Evolutionary conservation across 2,888 invertebrate species (phyloP).

Genomic region (Schizaphis graminum): DNA sequence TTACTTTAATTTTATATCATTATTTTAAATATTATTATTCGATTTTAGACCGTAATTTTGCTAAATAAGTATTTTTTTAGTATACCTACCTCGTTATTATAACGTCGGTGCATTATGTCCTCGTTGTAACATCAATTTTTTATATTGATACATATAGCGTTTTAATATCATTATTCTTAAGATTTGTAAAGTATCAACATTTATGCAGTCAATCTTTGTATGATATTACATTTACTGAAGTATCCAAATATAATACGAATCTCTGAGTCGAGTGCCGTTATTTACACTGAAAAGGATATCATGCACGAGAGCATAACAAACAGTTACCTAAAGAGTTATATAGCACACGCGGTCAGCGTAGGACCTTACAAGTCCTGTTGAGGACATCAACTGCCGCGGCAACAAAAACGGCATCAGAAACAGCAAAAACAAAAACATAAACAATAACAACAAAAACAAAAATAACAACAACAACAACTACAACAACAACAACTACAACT

Average conservation of each 20-base stretch:
- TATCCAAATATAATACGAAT: neutral
- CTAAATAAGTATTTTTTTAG: too few relatives aligned
- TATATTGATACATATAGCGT: neutral
- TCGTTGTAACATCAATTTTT: neutral
- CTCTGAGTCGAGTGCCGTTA: neutral
- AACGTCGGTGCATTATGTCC: neutral
- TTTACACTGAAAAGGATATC: neutral
- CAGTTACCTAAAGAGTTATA: neutral
- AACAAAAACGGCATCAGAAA: neutral
- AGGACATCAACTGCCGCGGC: neutral
- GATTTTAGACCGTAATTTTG: neutral
- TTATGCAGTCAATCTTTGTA: neutral
- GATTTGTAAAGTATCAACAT: neutral
- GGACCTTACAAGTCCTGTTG: neutral
- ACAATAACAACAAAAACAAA: neutral
- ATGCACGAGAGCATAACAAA: neutral
- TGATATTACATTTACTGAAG: neutral
- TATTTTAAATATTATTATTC: too few relatives aligned
- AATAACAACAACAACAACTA: neutral
- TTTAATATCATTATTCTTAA: neutral
- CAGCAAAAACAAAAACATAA: neutral
- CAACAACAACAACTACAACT: neutral
- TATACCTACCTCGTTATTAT: neutral
- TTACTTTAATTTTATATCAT: too few relatives aligned
- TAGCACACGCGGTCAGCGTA: neutral